These are phyloP conservation scores for Blastobasis adustella DNA, from an alignment of 2,888 invertebrate genomes.

Conservation along the genomic window DNA sequence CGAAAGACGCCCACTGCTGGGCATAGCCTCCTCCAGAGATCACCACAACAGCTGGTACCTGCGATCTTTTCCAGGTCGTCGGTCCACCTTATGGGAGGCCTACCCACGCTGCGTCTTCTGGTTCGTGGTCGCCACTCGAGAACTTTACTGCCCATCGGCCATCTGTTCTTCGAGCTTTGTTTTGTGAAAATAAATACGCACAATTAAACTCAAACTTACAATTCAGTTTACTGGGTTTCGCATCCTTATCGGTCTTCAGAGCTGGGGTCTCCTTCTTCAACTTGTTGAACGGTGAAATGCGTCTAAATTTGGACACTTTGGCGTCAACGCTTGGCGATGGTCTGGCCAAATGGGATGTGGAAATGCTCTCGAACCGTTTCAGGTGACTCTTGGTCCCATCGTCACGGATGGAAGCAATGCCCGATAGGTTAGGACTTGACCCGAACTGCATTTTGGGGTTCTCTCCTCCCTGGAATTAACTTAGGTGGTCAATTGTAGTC, in stretches of 20 bases:
- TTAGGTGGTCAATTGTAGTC: too few species aligned
- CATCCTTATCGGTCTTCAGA: slow-evolving; percentile 28
- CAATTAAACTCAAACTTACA: slow-evolving; percentile 29
- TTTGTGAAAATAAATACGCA: background rate
- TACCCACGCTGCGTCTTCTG: too few species aligned
- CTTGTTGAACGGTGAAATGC: slow-evolving; percentile 54
- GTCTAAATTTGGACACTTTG: slow-evolving; percentile 32
- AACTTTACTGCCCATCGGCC: too few species aligned
- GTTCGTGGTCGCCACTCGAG: too few species aligned
- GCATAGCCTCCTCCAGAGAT: too few species aligned
- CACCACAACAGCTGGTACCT: too few species aligned
- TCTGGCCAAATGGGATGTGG: slow-evolving; percentile 41
- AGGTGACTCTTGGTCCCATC: slow-evolving; percentile 34
- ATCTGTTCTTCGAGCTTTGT: too few species aligned
- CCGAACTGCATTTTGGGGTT: slow-evolving; percentile 46
- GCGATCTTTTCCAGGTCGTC: too few species aligned
- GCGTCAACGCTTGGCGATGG: too few species aligned
- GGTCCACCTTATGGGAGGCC: too few species aligned
- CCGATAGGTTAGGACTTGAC: slow-evolving; percentile 58
- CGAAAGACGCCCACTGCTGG: too few species aligned
- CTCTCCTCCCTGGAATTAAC: slow-evolving; percentile 40
- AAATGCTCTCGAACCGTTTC: slow-evolving; percentile 45
- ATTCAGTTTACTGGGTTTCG: slow-evolving; percentile 36
- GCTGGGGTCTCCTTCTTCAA: slow-evolving; percentile 29
- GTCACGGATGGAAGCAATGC: slow-evolving; percentile 27